phyloP scores from a whole-genome alignment of 2,113 vertebrate species.

The Eulemur rufifrons region DNA sequence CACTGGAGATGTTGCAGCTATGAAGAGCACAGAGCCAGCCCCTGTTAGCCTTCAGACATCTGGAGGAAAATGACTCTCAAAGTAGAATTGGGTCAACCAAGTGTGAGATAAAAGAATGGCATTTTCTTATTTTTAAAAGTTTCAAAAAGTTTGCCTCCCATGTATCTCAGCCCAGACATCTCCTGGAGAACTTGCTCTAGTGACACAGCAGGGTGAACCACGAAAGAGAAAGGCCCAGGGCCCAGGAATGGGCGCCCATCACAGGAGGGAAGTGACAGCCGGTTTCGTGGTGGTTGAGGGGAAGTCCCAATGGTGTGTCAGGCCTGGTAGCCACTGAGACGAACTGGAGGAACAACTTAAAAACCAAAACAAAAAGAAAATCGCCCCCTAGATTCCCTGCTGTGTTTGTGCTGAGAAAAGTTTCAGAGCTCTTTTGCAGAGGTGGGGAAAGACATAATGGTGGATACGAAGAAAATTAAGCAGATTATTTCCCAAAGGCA shows the following conservation, averaged over 20 bases:
- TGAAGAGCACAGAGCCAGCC: background rate
- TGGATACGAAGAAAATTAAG: background rate
- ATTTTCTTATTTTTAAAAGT: background rate
- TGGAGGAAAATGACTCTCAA: background rate
- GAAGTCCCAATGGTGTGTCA: background rate
- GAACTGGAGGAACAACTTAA: background rate
- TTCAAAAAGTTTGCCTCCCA: background rate
- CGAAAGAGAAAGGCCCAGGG: accelerated
- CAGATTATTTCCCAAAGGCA: background rate
- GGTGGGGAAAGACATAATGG: background rate
- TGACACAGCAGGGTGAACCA: too few species aligned
- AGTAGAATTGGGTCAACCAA: background rate
- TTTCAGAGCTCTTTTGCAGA: background rate
- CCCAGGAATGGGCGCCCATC: accelerated
- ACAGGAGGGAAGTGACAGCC: background rate
- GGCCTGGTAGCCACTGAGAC: background rate
- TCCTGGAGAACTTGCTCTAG: background rate
- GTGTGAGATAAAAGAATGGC: background rate
- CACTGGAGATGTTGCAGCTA: accelerated
- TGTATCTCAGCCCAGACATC: background rate
- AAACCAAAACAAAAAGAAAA: background rate
- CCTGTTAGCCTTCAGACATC: background rate
- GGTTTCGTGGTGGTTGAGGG: too few species aligned
- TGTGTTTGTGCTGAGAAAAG: background rate
- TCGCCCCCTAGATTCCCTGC: background rate